Base-by-base conservation (phyloP, 2,113 vertebrate genomes). In the Buteo buteo region DNA sequence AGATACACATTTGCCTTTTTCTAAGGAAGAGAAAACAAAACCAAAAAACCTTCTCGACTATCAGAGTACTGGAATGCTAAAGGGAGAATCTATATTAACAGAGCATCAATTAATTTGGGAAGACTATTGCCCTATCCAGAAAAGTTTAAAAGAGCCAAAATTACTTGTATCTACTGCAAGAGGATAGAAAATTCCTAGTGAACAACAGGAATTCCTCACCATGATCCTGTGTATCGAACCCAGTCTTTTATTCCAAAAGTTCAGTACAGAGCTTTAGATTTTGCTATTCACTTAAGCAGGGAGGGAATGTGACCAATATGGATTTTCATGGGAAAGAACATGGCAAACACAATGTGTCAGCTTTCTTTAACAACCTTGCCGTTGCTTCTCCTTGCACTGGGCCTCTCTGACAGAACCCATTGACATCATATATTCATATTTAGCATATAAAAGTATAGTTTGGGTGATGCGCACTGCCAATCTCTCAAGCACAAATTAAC, bases 11-110 rank as follows among this genome's bases (percentile, higher is more conserved):
- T 89, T 78, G 16, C 20, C 7, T 91, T 66, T 91, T 93, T 50
- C 67, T 70, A 83, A 73, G 71, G 26, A 86, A 82, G 84, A 84
- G 7, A 59, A 74, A 86, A 25, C 28, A 45, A 38, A 73, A n/a
- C 5, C 2, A 65, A 57, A 57, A 3, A 10, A 8, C 0, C 1
- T 14, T 44, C 79, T 61, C 0, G 0, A 47, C 38, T 64, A 22
- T 4, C 57, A 67, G 20, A 93, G 13, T 40, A 86, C 28, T 26
- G 36, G 47, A 86, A 76, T 16, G 42, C 65, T 78, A 71, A 58
- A 84, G 12, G 44, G 78, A 86, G n/a, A 78, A 17, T 38, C 24
- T 70, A 82, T 9, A 47, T 71, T 90, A 90, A 84, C 50, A 70
- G 55, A 64, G 32, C 34, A 72, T 44, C 57, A 70, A 22, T 40